phyloP scores from a whole-genome alignment of 1,140 invertebrate species.

The Oreohelix idahoensis region DNA sequence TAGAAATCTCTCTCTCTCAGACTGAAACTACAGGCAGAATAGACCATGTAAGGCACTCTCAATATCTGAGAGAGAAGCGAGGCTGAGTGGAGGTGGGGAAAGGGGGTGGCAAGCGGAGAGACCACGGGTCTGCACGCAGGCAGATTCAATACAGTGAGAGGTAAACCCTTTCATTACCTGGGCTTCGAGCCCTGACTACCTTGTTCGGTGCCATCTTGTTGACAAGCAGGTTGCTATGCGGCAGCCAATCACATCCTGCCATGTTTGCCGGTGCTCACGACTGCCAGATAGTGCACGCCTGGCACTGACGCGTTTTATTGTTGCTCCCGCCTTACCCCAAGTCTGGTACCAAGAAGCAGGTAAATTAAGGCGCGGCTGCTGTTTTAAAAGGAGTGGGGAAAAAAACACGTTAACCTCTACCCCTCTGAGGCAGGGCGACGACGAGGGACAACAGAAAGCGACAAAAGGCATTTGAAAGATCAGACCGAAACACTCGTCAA shows the following conservation, averaged over 20 bases:
- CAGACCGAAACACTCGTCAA: too few relatives aligned
- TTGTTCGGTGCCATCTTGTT: slow-evolving; percentile 18
- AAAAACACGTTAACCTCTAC: too few relatives aligned
- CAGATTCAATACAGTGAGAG: neutral
- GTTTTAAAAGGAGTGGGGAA: neutral
- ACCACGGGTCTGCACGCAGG: neutral
- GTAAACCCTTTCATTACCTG: slow-evolving; percentile 9
- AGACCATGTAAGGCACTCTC: neutral
- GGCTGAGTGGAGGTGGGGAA: too few relatives aligned
- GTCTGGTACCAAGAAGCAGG: neutral
- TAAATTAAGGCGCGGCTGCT: neutral
- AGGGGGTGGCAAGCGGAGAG: neutral
- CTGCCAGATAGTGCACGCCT: neutral
- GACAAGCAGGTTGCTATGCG: slow-evolving; percentile 13
- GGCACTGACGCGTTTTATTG: neutral
- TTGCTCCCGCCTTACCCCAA: neutral
- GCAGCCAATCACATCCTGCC: neutral
- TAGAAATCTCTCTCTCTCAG: neutral
- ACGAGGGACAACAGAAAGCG: too few relatives aligned
- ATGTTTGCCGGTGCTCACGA: neutral
- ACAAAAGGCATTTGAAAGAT: too few relatives aligned
- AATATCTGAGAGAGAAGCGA: neutral
- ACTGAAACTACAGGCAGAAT: neutral
- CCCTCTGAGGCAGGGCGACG: too few relatives aligned
- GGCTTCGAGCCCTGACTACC: neutral